phyloP scores from a whole-genome alignment of 2,113 vertebrate genomes.

The Chamaetylas fuelleborni region DNA sequence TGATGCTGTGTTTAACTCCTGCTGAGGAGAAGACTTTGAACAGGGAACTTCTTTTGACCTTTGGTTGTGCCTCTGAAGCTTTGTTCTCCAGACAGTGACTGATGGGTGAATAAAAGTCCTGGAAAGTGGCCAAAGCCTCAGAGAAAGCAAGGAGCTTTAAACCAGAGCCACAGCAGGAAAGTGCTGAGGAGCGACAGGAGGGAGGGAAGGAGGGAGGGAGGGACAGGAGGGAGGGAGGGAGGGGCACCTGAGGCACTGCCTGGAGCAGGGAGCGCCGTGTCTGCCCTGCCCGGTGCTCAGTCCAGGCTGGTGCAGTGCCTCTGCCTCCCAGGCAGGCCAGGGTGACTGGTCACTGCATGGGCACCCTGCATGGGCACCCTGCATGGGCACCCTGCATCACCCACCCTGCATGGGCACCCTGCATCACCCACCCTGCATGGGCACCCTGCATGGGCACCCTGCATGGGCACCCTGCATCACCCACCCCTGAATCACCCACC shows the following conservation, averaged over 20 bases:
- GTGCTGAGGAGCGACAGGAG: not conserved
- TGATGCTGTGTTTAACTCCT: not conserved
- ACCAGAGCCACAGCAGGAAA: accelerated
- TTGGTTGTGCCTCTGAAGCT: not conserved
- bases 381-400: too few relatives aligned
- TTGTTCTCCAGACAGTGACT: not conserved
- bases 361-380: too few relatives aligned
- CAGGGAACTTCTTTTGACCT: not conserved
- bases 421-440: too few relatives aligned
- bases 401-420: too few relatives aligned
- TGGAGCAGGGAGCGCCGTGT: accelerated
- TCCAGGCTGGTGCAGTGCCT: not conserved
- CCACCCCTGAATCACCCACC: too few relatives aligned
- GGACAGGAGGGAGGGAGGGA: too few relatives aligned
- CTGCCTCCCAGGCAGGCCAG: not conserved
- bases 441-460: too few relatives aligned
- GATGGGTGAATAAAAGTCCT: not conserved
- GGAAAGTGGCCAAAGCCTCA: not conserved
- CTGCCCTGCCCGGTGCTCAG: not conserved
- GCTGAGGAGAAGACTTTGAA: not conserved
- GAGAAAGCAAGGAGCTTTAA: not conserved
- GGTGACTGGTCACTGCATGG: not conserved
- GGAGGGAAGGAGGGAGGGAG: not conserved
- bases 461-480: too few relatives aligned
- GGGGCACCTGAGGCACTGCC: not conserved